Evolutionary conservation across 2,888 invertebrate genomes (phyloP).

Genomic region (Nineta flava): DNA sequence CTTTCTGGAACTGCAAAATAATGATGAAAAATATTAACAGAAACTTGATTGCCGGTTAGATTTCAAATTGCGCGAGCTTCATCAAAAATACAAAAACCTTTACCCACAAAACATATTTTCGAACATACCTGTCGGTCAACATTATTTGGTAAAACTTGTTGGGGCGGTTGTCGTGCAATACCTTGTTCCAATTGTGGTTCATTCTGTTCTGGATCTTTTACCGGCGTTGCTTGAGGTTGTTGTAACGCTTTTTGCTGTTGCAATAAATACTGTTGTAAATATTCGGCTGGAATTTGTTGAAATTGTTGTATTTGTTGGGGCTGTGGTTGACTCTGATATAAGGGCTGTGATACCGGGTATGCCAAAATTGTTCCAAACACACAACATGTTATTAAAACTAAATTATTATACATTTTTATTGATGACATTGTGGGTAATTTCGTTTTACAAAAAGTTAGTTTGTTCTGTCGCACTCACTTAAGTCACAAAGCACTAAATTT

Average conservation of each 20-base stretch:
- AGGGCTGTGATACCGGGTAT: not conserved
- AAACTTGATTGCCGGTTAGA: too few species aligned
- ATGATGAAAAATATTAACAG: not conserved
- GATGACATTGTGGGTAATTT: too few species aligned
- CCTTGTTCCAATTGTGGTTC: not conserved
- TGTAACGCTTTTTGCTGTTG: not conserved
- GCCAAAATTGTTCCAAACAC: not conserved
- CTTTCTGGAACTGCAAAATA: too few species aligned
- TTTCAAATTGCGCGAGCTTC: not conserved
- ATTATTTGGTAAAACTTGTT: slow-evolving; percentile 28
- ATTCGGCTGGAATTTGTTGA: not conserved
- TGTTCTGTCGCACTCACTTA: too few species aligned
- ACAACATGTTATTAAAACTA: too few species aligned
- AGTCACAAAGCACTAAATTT: too few species aligned
- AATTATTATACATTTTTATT: too few species aligned
- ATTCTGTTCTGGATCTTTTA: not conserved
- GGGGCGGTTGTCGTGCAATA: slow-evolving; percentile 16
- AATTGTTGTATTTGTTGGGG: not conserved
- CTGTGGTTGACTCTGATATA: not conserved
- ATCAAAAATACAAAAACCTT: not conserved
- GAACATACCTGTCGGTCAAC: slow-evolving; percentile 31
- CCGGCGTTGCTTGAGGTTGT: slow-evolving; percentile 1
- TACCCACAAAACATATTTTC: not conserved
- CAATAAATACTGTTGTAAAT: not conserved
- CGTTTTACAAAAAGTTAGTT: too few species aligned